Conservation (phyloP, 2,797 vertebrate species). For the Sebastes flavidus region DNA sequence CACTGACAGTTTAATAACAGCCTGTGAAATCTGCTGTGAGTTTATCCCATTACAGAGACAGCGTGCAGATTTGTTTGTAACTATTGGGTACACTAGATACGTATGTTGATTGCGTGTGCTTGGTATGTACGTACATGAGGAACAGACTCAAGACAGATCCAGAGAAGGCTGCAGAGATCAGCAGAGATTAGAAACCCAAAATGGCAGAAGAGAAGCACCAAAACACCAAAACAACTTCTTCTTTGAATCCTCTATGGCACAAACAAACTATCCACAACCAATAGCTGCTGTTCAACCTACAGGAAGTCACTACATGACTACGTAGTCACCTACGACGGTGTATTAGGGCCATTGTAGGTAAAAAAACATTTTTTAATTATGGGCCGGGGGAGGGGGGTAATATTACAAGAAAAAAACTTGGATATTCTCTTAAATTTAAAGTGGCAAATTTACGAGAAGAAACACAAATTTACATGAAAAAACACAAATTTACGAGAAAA, state of each 20-base stretch:
- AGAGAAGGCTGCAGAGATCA: not conserved
- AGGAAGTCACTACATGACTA: not conserved
- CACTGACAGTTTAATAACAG: constrained; percentile 33
- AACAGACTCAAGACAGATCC: not conserved
- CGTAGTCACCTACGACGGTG: not conserved
- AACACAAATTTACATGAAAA: too few relatives aligned
- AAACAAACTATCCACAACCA: not conserved
- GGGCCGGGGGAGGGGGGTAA: too few relatives aligned
- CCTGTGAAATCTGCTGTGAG: constrained; percentile 9
- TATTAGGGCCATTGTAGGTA: too few relatives aligned
- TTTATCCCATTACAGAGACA: constrained; percentile 8
- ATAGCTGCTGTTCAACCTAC: not conserved
- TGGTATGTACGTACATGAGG: not conserved
- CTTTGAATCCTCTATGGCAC: not conserved
- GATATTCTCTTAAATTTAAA: too few relatives aligned
- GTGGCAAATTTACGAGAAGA: too few relatives aligned
- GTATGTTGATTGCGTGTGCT: not conserved
- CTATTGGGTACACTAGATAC: not conserved
- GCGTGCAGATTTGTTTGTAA: not conserved
- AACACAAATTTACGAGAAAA: too few relatives aligned
- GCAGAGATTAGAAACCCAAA: not conserved
- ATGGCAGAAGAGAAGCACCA: not conserved
- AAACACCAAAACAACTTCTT: not conserved
- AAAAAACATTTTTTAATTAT: too few relatives aligned
- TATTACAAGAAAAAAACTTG: too few relatives aligned